Conservation (phyloP, 2,888 invertebrate species). For the Chymomyza caudatula region DNA sequence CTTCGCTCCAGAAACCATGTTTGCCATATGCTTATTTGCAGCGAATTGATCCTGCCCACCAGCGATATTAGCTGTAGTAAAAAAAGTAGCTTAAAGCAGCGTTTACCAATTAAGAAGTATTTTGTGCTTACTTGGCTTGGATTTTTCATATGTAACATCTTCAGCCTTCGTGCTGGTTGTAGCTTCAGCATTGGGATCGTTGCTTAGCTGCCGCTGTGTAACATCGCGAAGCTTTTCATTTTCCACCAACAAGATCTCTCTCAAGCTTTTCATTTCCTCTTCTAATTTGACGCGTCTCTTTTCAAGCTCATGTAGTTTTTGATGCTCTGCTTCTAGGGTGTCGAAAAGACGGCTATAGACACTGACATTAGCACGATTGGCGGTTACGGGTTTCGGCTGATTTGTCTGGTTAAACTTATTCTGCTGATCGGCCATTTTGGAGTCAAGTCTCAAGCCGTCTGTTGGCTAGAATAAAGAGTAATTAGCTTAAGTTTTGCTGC, state of each 20-base stretch:
- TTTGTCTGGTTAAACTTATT: neutral
- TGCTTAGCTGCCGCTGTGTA: no score
- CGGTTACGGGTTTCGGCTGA: neutral
- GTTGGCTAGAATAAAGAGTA: no score
- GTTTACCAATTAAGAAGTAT: no score
- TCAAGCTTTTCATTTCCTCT: conserved; percentile 33
- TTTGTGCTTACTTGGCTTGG: no score
- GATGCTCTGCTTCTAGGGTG: conserved; percentile 38
- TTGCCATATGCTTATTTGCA: no score
- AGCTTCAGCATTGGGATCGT: neutral
- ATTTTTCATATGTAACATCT: no score
- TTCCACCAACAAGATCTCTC: conserved; percentile 21
- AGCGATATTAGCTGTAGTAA: no score
- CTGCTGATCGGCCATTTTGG: neutral
- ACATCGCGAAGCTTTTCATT: conserved; percentile 21
- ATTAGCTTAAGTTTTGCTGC: no score
- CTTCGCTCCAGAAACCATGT: no score
- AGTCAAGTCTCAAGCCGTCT: no score
- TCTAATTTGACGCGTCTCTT: conserved; percentile 27
- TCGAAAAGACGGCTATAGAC: conserved; percentile 29
- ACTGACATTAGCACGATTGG: neutral
- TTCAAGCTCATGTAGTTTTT: conserved; percentile 36
- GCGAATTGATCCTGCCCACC: no score
- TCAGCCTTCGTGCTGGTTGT: neutral
- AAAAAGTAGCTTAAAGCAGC: no score